Conservation (phyloP, 2,797 vertebrate species). For the Prunella strophiata region DNA sequence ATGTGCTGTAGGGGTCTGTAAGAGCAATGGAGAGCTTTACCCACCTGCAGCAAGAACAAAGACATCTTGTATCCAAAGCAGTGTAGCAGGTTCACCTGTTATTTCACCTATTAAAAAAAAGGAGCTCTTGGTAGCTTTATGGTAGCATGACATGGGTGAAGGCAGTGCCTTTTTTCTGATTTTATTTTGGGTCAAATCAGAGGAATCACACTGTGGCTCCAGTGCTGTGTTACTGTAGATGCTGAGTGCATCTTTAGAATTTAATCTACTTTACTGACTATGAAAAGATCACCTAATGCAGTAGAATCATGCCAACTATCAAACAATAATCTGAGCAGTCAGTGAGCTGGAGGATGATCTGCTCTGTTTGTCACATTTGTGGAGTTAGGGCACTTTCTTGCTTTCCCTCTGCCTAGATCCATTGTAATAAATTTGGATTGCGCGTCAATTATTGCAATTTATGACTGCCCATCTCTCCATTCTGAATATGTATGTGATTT, state of each 20-base stretch:
- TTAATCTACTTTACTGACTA: neutral
- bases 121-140: neutral
- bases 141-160: fast-evolving
- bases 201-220: neutral
- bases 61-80: neutral
- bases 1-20: neutral
- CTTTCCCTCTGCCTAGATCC: conserved; percentile 49
- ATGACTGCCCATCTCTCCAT: conserved; percentile 57
- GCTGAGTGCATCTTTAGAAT: neutral
- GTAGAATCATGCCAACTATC: conserved; percentile 8
- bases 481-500: conserved; percentile 72
- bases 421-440: conserved; percentile 76
- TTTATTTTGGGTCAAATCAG: neutral
- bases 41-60: neutral
- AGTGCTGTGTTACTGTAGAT: neutral
- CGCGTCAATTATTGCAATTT: conserved; percentile 75
- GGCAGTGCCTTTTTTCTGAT: neutral
- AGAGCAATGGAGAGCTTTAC: neutral
- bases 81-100: neutral
- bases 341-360: neutral
- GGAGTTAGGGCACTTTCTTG: conserved; percentile 50
- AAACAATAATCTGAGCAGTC: conserved; percentile 50
- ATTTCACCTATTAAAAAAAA: neutral
- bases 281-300: neutral
- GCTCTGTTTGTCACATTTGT: conserved; percentile 61